Percentiles rank a stretch among this genome's conserved stretches.
These are phyloP conservation scores for Caenorhabditis auriculariae DNA, from an alignment of 2,888 invertebrate species.

Conservation along the genomic window DNA sequence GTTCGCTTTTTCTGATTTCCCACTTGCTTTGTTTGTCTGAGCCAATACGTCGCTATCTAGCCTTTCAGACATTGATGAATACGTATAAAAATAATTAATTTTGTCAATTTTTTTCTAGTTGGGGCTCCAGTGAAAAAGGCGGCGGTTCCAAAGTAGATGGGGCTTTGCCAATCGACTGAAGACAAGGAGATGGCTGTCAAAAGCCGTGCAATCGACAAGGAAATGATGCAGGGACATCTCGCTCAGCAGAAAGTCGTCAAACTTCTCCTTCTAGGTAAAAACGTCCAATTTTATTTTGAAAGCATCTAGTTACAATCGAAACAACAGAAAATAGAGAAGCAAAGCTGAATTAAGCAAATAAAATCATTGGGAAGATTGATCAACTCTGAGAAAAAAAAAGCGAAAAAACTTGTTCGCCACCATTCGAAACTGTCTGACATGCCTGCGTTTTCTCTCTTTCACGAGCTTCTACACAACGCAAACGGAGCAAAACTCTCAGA, in stretches of 20 bases:
- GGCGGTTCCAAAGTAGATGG: conserved; percentile 36
- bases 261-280: conserved; percentile 44
- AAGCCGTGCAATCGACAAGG: conserved; percentile 60
- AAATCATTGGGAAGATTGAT: too few relatives aligned
- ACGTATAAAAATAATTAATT: not conserved
- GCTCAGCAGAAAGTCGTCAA: conserved; percentile 54
- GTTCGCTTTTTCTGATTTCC: too few relatives aligned
- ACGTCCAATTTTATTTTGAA: conserved; percentile 1
- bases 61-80: not conserved
- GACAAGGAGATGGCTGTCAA: conserved; percentile 57
- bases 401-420: too few relatives aligned
- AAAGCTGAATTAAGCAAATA: too few relatives aligned
- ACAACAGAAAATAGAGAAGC: too few relatives aligned
- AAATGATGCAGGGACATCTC: conserved; percentile 56
- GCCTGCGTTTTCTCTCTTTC: not conserved
- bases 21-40: too few relatives aligned
- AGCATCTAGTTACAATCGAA: too few relatives aligned
- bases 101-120: not conserved
- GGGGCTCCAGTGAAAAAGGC: not conserved
- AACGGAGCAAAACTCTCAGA: not conserved
- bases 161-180: conserved; percentile 59
- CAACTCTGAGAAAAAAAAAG: too few relatives aligned
- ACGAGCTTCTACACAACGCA: not conserved
- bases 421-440: too few relatives aligned
- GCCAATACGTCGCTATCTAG: too few relatives aligned